Evolutionary conservation across 2,113 vertebrate genomes (phyloP).

Genomic region (Psammodynastes pulverulentus): DNA sequence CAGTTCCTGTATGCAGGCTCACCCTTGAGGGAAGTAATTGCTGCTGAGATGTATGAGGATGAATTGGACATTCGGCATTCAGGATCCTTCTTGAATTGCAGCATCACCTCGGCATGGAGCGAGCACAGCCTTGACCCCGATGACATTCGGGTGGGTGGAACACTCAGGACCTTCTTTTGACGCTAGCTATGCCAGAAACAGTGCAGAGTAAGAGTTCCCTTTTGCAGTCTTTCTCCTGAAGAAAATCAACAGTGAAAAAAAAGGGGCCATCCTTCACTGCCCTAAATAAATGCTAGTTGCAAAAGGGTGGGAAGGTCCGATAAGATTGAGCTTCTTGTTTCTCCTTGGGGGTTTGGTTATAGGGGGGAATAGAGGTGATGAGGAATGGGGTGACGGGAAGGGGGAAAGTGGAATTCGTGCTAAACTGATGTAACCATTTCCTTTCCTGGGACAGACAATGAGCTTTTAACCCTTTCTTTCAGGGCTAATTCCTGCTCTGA

Average conservation of each 20-base stretch:
- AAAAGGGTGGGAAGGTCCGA: background rate
- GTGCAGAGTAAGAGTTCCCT: constrained; percentile 63
- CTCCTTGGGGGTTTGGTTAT: background rate
- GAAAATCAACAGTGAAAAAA: background rate
- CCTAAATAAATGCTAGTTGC: background rate
- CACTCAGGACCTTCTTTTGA: constrained; percentile 61
- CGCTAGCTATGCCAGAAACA: constrained; percentile 51
- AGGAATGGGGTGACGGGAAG: background rate
- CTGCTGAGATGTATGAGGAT: constrained; percentile 90
- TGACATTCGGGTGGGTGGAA: constrained; percentile 86
- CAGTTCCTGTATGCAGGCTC: constrained; percentile 81
- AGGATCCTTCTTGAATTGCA: constrained; percentile 85
- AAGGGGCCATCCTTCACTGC: background rate
- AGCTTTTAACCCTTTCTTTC: background rate
- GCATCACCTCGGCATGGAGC: constrained; percentile 88
- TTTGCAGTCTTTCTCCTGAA: constrained; percentile 53
- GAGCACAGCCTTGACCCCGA: constrained; percentile 90
- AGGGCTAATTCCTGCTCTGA: background rate
- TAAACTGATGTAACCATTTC: background rate
- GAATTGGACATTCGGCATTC: constrained; percentile 84
- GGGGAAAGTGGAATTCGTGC: background rate
- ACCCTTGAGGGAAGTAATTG: constrained; percentile 81
- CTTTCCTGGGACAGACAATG: background rate
- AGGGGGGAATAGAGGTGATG: background rate
- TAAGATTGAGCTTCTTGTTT: background rate